phyloP scores from a whole-genome alignment of 2,888 invertebrate genomes.

The Slavum lentiscoides region DNA sequence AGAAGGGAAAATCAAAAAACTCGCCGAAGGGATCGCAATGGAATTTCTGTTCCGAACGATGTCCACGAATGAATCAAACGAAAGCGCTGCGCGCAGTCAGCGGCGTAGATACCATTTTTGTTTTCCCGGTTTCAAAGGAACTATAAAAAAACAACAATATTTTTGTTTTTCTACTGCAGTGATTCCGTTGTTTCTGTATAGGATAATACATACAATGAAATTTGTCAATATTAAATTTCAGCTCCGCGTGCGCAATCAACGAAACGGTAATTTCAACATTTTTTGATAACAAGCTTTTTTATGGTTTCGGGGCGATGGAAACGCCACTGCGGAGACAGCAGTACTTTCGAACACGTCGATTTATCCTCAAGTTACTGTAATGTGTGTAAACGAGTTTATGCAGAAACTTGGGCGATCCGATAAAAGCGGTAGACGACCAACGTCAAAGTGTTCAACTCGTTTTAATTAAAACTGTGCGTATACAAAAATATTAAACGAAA shows the following conservation, averaged over 20 bases:
- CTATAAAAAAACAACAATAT: too few species aligned
- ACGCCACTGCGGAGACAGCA: background rate
- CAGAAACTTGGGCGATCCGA: conserved; percentile 42
- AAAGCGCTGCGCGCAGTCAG: too few species aligned
- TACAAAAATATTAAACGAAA: background rate
- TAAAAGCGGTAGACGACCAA: conserved; percentile 26
- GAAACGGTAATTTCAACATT: too few species aligned
- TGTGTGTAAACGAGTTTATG: background rate
- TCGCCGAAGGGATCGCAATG: conserved; percentile 12
- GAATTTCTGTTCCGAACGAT: conserved; percentile 23
- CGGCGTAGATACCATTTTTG: too few species aligned
- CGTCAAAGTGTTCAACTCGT: conserved; percentile 25
- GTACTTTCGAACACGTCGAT: conserved; percentile 28
- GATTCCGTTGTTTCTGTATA: too few species aligned
- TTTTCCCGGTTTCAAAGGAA: background rate
- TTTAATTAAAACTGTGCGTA: conserved; percentile 42
- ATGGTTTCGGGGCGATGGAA: background rate
- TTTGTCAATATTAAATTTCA: background rate
- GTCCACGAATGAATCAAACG: background rate
- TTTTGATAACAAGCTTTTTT: too few species aligned
- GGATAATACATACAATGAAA: too few species aligned
- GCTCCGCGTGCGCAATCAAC: too few species aligned
- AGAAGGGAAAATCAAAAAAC: conserved; percentile 17
- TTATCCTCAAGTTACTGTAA: conserved; percentile 6
- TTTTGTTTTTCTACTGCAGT: too few species aligned